These are phyloP conservation scores for Eretmochelys imbricata DNA, from an alignment of 2,113 vertebrate genomes.

Conservation along the genomic window DNA sequence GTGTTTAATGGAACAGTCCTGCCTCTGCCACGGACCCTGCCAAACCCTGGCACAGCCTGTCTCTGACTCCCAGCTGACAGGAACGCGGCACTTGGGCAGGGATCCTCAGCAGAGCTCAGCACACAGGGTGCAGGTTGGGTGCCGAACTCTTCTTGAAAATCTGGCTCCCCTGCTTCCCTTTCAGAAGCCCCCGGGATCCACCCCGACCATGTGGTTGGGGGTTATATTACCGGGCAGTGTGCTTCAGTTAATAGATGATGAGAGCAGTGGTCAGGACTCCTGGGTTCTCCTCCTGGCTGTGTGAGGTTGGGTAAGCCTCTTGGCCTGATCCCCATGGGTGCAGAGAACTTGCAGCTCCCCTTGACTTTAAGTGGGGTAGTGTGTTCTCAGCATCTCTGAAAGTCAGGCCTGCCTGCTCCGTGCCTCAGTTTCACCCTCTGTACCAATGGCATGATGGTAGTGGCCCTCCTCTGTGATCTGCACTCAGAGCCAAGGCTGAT, in stretches of 20 bases:
- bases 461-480: rapidly evolving
- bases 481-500: not conserved
- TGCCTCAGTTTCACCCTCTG: not conserved
- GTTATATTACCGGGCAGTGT: not conserved
- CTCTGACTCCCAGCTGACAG: not conserved
- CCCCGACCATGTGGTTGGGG: too few relatives aligned
- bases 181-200: too few relatives aligned
- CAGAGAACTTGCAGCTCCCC: not conserved
- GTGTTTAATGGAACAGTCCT: not conserved
- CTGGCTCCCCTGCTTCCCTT: too few relatives aligned
- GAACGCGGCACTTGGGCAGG: not conserved
- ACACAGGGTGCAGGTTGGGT: too few relatives aligned
- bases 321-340: not conserved
- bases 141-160: too few relatives aligned
- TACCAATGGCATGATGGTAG: not conserved
- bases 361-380: not conserved
- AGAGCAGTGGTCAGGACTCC: not conserved
- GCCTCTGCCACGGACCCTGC: not conserved
- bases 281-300: not conserved
- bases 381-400: not conserved
- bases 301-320: not conserved
- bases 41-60: not conserved
- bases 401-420: rapidly evolving
- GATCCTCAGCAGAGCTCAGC: not conserved
- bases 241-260: not conserved